A percentile compares a stretch with the other conserved stretches of the same genome.
Evolutionary conservation across 2,888 invertebrate genomes (phyloP).

Genomic region (Falcaria lacertinaria): DNA sequence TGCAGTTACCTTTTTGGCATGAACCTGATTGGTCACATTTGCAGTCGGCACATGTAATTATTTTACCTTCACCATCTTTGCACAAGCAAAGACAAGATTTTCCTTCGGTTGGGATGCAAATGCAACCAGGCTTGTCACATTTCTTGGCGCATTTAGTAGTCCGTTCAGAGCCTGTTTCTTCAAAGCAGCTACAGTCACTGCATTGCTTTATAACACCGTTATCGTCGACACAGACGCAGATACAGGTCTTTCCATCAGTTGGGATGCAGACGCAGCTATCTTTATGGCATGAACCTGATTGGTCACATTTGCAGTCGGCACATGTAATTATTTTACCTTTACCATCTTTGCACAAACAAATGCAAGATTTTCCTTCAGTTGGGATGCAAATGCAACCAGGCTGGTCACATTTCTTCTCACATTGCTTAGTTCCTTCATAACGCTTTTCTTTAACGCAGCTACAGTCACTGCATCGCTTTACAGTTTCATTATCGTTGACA

Average conservation of each 20-base stretch:
- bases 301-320: conserved; percentile 29
- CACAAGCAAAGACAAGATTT: conserved; percentile 27
- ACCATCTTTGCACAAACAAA: conserved; percentile 23
- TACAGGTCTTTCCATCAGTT: conserved; percentile 18
- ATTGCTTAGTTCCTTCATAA: background rate
- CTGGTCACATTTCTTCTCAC: conserved; percentile 15
- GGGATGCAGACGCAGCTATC: conserved; percentile 20
- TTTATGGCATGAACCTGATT: background rate
- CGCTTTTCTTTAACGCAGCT: conserved; percentile 10
- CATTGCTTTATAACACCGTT: conserved; percentile 20
- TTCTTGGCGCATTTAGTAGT: conserved; percentile 3
- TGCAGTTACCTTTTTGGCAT: conserved; percentile 29
- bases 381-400: conserved; percentile 19
- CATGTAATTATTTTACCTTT: conserved; percentile 22
- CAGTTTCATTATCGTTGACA: conserved; percentile 15
- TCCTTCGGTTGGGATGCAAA: conserved; percentile 21
- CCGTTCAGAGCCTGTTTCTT: background rate
- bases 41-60: conserved; percentile 26
- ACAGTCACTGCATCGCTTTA: conserved; percentile 23
- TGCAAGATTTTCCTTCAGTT: conserved; percentile 22
- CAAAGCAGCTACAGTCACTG: conserved; percentile 22
- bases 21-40: conserved; percentile 11
- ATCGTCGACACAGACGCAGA: conserved; percentile 16
- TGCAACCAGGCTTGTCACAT: conserved; percentile 19
- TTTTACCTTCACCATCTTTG: conserved; percentile 18